phyloP scores from a whole-genome alignment of 92 coral and sea anemone species.

The Heliopora coerulea region DNA sequence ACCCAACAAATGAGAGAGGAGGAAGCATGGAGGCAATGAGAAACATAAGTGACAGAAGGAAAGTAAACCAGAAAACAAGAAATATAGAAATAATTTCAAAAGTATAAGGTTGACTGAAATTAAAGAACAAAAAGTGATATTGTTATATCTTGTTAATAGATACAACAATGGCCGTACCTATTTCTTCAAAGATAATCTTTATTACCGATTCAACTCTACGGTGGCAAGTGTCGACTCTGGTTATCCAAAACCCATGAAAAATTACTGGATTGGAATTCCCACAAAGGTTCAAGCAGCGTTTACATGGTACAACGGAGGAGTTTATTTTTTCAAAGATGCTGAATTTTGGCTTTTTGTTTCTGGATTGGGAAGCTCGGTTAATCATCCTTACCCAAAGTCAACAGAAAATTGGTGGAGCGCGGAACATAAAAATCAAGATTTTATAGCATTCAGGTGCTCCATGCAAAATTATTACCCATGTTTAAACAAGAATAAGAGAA shows the following conservation, averaged over 20 bases:
- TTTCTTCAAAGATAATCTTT: slow-evolving; percentile 82
- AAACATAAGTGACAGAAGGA: too few species aligned
- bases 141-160: too few species aligned
- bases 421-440: too few species aligned
- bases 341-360: slow-evolving; percentile 61
- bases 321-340: slow-evolving; percentile 76
- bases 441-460: too few species aligned
- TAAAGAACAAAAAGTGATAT: too few species aligned
- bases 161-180: slow-evolving; percentile 77
- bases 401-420: slow-evolving; percentile 71
- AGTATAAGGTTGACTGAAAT: too few species aligned
- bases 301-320: slow-evolving; percentile 90
- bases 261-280: slow-evolving; percentile 80
- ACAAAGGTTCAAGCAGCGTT: slow-evolving; percentile 67
- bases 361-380: slow-evolving; percentile 41
- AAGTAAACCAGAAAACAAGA: too few species aligned
- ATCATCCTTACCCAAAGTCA: slow-evolving; percentile 52
- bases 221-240: slow-evolving; percentile 57
- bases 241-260: slow-evolving; percentile 67
- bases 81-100: too few species aligned
- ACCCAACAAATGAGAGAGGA: too few species aligned
- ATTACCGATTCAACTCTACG: slow-evolving; percentile 68
- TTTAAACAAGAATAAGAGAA: too few species aligned
- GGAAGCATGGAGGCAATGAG: too few species aligned
- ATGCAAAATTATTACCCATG: too few species aligned